phyloP scores from a whole-genome alignment of 2,888 invertebrate genomes.

The Drosophila seclusa region DNA sequence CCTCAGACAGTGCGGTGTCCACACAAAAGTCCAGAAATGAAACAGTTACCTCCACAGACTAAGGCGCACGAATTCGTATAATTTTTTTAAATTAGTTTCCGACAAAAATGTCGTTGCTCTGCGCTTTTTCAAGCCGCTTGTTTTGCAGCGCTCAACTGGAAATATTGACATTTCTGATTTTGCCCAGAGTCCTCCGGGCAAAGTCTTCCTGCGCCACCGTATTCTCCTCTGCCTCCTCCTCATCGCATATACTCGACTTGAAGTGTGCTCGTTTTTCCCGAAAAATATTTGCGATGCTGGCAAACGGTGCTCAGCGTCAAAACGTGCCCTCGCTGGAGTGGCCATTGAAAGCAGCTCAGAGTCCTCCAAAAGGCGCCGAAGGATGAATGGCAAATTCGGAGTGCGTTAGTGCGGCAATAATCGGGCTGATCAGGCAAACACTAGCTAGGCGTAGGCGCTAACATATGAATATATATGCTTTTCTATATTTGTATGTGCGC shows the following conservation, averaged over 20 bases:
- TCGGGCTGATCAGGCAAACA: constrained; percentile 35
- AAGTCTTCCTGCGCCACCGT: constrained; percentile 7
- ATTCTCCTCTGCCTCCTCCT: constrained; percentile 4
- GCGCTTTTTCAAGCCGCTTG: constrained; percentile 62
- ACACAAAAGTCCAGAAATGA: constrained; percentile 47
- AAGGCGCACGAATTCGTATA: constrained; percentile 45
- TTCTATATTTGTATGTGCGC: not conserved
- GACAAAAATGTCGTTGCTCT: constrained; percentile 57
- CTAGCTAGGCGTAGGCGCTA: not conserved
- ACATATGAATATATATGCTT: not conserved
- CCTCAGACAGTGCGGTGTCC: constrained; percentile 10
- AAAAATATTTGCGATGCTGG: constrained; percentile 48
- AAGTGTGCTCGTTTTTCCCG: constrained; percentile 38
- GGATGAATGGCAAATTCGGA: constrained; percentile 40
- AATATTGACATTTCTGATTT: constrained; percentile 73
- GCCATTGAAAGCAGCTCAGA: constrained; percentile 40
- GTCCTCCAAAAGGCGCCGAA: constrained; percentile 38
- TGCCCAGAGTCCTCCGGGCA: constrained; percentile 47
- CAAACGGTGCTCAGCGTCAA: constrained; percentile 39
- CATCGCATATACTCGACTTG: constrained; percentile 21
- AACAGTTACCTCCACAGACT: constrained; percentile 40
- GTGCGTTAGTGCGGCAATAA: constrained; percentile 49
- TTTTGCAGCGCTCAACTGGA: constrained; percentile 70
- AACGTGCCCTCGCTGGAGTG: constrained; percentile 22
- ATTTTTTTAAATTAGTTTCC: constrained; percentile 77